Evolutionary conservation across 1,140 invertebrate species (phyloP), one percentile per base, ranked within the genome.

Genomic region (Goniozus legneri): DNA sequence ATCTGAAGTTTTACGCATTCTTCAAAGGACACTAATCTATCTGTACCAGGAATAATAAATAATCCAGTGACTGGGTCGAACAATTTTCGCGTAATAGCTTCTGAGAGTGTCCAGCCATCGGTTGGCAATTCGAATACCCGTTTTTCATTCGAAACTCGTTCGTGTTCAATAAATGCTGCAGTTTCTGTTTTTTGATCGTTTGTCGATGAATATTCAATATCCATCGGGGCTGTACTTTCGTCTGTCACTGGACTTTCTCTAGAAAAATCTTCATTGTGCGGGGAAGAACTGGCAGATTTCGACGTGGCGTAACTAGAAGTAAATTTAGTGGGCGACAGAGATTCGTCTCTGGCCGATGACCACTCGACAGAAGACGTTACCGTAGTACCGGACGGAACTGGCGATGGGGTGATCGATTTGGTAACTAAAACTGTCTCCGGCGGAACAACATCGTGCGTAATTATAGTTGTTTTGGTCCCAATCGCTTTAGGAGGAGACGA

Each of bases 1-100:
- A 96, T 86, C 61, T 88, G 84, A 36, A 92, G 76, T 56, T 86
- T 84, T 21, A 96, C 76, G 58, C 92, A 94, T 71, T 95, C 91
- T 71, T 91, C 82, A 55, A 98, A 87, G 46, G 89, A 88, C 3
- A 95, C 82, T 20, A 90, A 73, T 59, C 89, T 80, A 67, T 93
- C 89, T 2, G 90, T 91, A 21, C 87, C 87, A 27, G 92, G 91
- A 58, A 97, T 89, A 39, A 86, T 85, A 63, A 96, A 93, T 2
- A 92, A 76, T 2, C 92, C 92, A 4, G 83, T 86, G 2, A 82
- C 77, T 1, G 89, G 82, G 75, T 96, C 87, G 54, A 94, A 90
- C 2, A 93, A 68, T 32, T 82, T 81, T 64, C 84, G 80, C 21
- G 85, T 76, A 39, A 93, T 91, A 8, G 88, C 88, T 62, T 91